Evolutionary conservation across 2,113 vertebrate species (phyloP), one percentile per base, ranked within the genome.

Genomic region (Rhadina sibilatrix): DNA sequence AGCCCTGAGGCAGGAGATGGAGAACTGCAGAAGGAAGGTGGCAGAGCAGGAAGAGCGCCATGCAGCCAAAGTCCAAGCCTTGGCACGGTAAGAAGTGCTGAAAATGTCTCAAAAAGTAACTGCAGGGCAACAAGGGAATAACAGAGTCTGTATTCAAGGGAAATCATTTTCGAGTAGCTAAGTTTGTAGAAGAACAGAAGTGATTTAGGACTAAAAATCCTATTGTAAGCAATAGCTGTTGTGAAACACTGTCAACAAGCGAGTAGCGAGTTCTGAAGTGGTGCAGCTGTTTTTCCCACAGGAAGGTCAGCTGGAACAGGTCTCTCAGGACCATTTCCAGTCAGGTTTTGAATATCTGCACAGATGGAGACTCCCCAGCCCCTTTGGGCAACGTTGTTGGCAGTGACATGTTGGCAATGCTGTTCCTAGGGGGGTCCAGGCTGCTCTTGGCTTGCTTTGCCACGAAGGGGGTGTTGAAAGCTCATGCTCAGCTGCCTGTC

Each of bases 11-110:
- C 99, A 99, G 84, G 99, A 99, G 90, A 96, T 99, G 2, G 99
- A 99, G 79, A 89, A 94, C 94, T 97, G 99, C 97, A 99, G 98
- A 63, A 98, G 95, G 98, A 99, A 98, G 83, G 95, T 97, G 89
- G 96, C 98, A 1, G 99, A 99, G 50, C 98, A 99, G 93, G 99
- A 99, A 83, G 99, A 99, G 88, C 97, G 99, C 87, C 99, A 99
- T 24, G 74, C 97, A 14, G 98, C 75, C 0, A 99, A 99, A 97
- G 98, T 99, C 79, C 99, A 99, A 83, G 99, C 99, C 0, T 95
- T 99, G 97, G 98, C 98, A 79, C 98, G 99, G 99, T 99, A 95
- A 85, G 96, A 42, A 83, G 57, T 3, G 0, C 44, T 84, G 37
- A 9, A 81, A 49, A 22, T 31, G n/a, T 68, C 47, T n/a, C 15